Conservation (phyloP, 2,113 vertebrate genomes). For the Pelusios castaneus region DNA sequence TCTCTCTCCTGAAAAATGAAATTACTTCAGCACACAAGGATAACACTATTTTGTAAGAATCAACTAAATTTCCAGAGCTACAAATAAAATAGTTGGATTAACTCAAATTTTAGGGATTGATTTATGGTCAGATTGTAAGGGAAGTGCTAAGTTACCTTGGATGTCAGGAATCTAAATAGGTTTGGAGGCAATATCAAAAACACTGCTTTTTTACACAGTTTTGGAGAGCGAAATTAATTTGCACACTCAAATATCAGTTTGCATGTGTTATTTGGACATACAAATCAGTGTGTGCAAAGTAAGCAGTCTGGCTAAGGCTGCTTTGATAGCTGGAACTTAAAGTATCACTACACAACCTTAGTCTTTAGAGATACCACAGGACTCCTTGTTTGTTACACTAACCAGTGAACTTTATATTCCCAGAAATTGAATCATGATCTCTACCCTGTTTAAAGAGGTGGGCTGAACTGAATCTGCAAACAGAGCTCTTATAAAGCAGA, state of each 20-base stretch:
- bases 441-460: neutral
- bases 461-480: neutral
- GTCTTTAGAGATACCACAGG: too few relatives aligned
- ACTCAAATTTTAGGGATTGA: neutral
- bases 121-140: neutral
- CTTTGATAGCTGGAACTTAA: neutral
- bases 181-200: neutral
- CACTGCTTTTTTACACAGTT: neutral
- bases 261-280: neutral
- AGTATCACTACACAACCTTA: neutral
- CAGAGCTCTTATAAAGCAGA: neutral
- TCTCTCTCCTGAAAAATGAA: neutral
- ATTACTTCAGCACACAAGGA: neutral
- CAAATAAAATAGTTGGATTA: neutral
- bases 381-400: too few relatives aligned
- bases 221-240: neutral
- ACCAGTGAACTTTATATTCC: neutral
- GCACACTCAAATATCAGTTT: neutral
- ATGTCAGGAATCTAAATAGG: neutral
- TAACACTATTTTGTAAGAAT: neutral
- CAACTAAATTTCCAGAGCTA: neutral
- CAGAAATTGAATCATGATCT: neutral
- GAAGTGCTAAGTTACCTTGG: neutral
- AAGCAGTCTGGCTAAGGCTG: neutral
- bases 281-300: accelerated